These are phyloP conservation scores for Parnassius orleans DNA, from an alignment of 2,888 invertebrate genomes.

Conservation along the genomic window DNA sequence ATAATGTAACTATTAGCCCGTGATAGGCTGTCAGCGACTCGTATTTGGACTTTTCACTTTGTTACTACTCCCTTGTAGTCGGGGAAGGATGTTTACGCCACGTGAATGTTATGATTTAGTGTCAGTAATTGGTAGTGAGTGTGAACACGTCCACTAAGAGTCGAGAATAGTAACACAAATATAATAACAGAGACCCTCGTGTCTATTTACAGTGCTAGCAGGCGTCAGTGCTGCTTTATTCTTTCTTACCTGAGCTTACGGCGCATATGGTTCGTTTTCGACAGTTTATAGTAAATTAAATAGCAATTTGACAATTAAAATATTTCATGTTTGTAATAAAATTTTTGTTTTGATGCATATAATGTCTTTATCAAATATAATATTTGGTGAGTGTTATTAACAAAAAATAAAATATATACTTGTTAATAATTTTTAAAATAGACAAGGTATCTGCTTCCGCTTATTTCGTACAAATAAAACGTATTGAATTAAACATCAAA, in stretches of 20 bases:
- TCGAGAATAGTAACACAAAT: constrained; percentile 70
- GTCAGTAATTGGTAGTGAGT: constrained; percentile 76
- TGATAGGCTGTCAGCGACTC: constrained; percentile 70
- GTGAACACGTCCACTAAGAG: constrained; percentile 74
- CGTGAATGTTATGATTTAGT: constrained; percentile 76
- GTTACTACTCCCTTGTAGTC: constrained; percentile 49
- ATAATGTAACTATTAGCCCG: constrained; percentile 74
- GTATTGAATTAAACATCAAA: too few relatives aligned
- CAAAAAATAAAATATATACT: too few relatives aligned
- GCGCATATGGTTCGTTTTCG: constrained; percentile 3
- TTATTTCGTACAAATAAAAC: too few relatives aligned
- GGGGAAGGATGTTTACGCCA: constrained; percentile 74
- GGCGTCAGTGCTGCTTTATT: constrained; percentile 24
- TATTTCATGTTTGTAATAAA: too few relatives aligned
- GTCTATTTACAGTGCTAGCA: constrained; percentile 62
- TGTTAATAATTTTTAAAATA: too few relatives aligned
- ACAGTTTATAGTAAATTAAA: too few relatives aligned
- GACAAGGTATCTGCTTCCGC: too few relatives aligned
- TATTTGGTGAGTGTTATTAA: too few relatives aligned
- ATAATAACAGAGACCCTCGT: constrained; percentile 68
- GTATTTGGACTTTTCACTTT: constrained; percentile 65
- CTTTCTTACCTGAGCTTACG: constrained; percentile 17
- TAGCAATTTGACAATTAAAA: too few relatives aligned
- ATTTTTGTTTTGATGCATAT: too few relatives aligned
- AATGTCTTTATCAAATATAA: too few relatives aligned